These are phyloP conservation scores for Glyptemys insculpta DNA, from an alignment of 2,797 vertebrate species.

Conservation along the genomic window DNA sequence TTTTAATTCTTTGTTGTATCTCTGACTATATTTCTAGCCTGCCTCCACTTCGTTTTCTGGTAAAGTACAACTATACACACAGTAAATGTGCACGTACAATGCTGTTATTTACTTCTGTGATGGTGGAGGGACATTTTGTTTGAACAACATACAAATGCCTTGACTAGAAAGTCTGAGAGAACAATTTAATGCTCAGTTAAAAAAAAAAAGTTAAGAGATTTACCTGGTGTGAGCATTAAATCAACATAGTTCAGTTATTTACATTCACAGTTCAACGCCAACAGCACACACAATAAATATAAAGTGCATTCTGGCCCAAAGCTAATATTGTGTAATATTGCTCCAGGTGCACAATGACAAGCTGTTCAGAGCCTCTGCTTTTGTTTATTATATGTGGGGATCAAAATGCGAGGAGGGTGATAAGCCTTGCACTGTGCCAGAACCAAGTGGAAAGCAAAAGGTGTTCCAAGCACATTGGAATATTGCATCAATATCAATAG, in stretches of 20 bases:
- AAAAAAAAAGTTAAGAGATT: slow-evolving; percentile 6
- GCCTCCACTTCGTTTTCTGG: background rate
- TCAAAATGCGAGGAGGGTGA: background rate
- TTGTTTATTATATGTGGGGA: slow-evolving; percentile 17
- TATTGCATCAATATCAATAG: background rate
- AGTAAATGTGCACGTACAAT: background rate
- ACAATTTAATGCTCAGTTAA: background rate
- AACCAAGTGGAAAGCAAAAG: background rate
- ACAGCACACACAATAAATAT: slow-evolving; percentile 26
- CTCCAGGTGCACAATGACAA: slow-evolving; percentile 55
- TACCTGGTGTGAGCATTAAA: slow-evolving; percentile 57
- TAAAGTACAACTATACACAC: background rate
- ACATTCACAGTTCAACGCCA: slow-evolving; percentile 41
- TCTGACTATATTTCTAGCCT: background rate
- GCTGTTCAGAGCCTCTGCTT: slow-evolving; percentile 6
- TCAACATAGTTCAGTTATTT: slow-evolving; percentile 60
- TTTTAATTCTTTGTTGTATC: background rate
- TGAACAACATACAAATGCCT: background rate
- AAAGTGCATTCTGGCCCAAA: slow-evolving; percentile 44
- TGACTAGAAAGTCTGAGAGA: slow-evolving; percentile 20
- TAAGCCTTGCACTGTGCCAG: background rate
- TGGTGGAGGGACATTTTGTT: background rate
- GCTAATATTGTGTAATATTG: slow-evolving; percentile 65
- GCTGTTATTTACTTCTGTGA: background rate
- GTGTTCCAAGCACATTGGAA: background rate